Evolutionary conservation across 2,797 vertebrate species (phyloP).

Genomic region (Semaprochilodus insignis): DNA sequence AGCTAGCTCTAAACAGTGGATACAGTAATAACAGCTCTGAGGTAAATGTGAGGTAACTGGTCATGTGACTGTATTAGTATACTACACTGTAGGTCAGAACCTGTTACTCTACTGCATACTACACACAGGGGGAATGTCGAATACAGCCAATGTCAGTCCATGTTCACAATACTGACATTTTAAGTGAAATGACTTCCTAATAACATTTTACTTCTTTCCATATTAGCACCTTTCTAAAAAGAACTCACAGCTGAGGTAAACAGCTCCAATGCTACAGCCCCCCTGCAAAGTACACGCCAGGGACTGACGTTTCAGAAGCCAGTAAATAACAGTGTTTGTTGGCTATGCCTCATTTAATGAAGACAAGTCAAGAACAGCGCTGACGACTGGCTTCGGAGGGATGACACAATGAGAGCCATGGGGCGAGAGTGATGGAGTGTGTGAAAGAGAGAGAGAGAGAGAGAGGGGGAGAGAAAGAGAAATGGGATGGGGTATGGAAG

Average conservation of each 20-base stretch:
- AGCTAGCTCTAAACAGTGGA: too few relatives aligned
- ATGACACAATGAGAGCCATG: constrained; percentile 28
- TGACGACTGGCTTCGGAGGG: constrained; percentile 21
- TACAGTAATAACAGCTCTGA: too few relatives aligned
- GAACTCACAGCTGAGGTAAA: neutral
- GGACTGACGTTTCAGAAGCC: constrained; percentile 25
- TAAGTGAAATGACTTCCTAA: neutral
- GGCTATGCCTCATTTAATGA: constrained; percentile 53
- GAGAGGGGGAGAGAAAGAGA: constrained; percentile 16
- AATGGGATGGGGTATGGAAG: neutral
- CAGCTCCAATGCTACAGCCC: too few relatives aligned
- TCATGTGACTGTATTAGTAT: too few relatives aligned
- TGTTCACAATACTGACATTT: neutral
- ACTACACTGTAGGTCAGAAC: too few relatives aligned
- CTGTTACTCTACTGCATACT: too few relatives aligned
- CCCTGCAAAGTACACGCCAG: neutral
- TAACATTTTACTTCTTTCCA: neutral
- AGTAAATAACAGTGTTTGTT: constrained; percentile 53
- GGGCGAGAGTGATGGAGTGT: constrained; percentile 10
- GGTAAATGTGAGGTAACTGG: too few relatives aligned
- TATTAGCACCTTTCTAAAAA: neutral
- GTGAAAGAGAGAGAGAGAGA: constrained; percentile 11
- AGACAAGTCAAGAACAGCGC: constrained; percentile 26
- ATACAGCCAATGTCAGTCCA: too few relatives aligned
- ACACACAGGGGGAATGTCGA: too few relatives aligned